A percentile compares a stretch with the other conserved stretches of the same genome.
Conservation (phyloP, 2,797 vertebrate species). For the Mormyrus hasselquistii region DNA sequence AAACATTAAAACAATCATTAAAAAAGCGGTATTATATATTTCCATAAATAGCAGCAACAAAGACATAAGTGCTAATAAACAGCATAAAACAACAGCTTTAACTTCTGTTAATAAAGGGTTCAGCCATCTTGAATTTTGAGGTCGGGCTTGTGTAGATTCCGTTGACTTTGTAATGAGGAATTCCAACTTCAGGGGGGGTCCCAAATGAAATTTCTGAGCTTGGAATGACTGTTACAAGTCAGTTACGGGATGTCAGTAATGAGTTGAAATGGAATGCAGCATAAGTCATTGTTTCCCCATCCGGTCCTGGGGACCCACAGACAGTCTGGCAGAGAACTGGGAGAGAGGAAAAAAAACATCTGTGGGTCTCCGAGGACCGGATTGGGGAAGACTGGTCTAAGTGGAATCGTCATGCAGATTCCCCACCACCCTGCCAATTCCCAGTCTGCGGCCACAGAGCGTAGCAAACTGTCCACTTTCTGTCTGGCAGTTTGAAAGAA, state of each 20-base stretch:
- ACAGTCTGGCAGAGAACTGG: not conserved
- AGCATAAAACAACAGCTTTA: not conserved
- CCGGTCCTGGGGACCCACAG: not conserved
- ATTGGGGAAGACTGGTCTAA: not conserved
- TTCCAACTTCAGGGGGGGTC: not conserved
- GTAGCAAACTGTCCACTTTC: not conserved
- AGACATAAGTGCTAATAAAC: not conserved
- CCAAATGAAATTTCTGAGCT: not conserved
- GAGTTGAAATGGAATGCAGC: not conserved
- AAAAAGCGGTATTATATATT: not conserved
- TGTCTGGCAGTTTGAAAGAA: not conserved
- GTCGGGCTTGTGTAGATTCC: not conserved
- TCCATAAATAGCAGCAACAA: not conserved
- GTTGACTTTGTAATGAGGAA: not conserved
- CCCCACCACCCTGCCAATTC: not conserved
- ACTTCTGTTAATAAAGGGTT: not conserved
- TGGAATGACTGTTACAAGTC: not conserved
- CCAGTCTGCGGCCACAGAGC: not conserved
- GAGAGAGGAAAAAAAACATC: not conserved
- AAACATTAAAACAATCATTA: too few species aligned
- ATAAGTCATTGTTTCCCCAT: not conserved
- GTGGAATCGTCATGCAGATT: not conserved
- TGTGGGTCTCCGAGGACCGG: not conserved
- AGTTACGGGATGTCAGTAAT: not conserved
- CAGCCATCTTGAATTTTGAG: not conserved